Conservation (phyloP, 2,113 vertebrate species). For the Holacanthus passer region DNA sequence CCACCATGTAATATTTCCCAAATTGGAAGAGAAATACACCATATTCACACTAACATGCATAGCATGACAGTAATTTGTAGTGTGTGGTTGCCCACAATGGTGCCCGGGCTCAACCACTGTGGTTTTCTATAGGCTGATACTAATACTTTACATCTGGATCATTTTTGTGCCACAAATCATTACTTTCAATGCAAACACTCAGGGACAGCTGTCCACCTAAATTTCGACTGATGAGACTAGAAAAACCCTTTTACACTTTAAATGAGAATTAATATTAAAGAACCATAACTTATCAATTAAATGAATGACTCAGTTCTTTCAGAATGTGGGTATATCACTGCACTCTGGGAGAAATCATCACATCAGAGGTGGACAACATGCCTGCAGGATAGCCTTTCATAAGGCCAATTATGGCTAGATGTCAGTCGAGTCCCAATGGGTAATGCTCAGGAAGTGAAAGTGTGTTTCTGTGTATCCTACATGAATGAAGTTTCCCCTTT, state of each 20-base stretch:
- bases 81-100: background rate
- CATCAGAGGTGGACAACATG: background rate
- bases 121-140: background rate
- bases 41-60: background rate
- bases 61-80: background rate
- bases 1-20: background rate
- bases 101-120: background rate
- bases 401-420: background rate
- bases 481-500: constrained; percentile 63
- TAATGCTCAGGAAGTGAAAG: constrained; percentile 44
- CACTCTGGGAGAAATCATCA: background rate
- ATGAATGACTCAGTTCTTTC: background rate
- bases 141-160: background rate
- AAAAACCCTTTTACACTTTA: background rate
- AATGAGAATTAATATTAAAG: background rate
- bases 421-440: constrained; percentile 2
- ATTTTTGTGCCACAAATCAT: background rate
- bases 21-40: background rate
- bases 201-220: background rate
- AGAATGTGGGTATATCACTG: background rate
- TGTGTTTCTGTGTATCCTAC: constrained; percentile 35
- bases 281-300: background rate
- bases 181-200: background rate
- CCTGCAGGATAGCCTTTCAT: background rate
- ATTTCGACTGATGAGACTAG: background rate